phyloP scores from a whole-genome alignment of 2,888 invertebrate species.

The Lasioglossum calceatum region DNA sequence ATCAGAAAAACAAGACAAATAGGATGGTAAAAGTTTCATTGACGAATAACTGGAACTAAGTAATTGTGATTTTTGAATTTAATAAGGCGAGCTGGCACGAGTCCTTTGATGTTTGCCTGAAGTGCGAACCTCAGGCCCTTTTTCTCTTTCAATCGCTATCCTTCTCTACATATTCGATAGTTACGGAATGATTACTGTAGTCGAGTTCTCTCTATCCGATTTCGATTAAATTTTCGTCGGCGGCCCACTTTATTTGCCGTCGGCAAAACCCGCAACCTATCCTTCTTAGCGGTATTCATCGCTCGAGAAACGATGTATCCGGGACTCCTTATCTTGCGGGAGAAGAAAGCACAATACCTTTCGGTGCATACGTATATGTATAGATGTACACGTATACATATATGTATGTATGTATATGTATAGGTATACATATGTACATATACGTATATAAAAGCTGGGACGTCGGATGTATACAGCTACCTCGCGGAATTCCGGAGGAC shows the following conservation, averaged over 20 bases:
- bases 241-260: background rate
- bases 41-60: no score
- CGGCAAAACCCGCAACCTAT: constrained; percentile 20
- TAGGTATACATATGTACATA: background rate
- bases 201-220: background rate
- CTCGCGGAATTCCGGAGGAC: constrained; percentile 72
- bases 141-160: no score
- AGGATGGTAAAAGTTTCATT: no score
- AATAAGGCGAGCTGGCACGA: no score
- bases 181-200: no score
- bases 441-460: background rate
- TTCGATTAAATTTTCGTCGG: constrained; percentile 38
- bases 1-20: no score
- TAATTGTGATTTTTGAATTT: no score
- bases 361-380: constrained; percentile 16
- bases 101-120: no score
- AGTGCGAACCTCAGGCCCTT: no score
- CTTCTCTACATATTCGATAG: no score
- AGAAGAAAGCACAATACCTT: constrained; percentile 55
- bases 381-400: background rate
- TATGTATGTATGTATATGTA: no score
- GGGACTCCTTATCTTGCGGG: constrained; percentile 58
- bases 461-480: constrained; percentile 46
- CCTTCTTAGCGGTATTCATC: constrained; percentile 31
- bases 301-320: constrained; percentile 50